These are phyloP conservation scores for Auanema freiburgensis DNA, from an alignment of 2,888 invertebrate species.

Conservation along the genomic window DNA sequence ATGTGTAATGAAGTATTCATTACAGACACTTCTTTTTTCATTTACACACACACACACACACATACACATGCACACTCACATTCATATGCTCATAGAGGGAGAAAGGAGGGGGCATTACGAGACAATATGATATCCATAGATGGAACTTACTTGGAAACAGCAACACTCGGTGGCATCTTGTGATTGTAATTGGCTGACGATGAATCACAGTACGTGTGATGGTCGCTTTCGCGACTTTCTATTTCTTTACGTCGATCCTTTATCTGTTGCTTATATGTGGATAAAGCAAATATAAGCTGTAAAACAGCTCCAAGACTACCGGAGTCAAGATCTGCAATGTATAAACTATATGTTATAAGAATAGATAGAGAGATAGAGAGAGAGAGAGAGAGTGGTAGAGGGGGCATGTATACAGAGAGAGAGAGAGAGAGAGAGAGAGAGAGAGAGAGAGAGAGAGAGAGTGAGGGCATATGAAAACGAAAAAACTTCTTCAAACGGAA, in stretches of 20 bases:
- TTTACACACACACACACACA: too few relatives aligned
- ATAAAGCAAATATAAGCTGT: conserved; percentile 90
- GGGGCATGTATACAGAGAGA: neutral
- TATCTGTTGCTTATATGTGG: conserved; percentile 76
- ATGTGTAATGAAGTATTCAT: too few relatives aligned
- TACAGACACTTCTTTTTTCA: too few relatives aligned
- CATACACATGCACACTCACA: too few relatives aligned
- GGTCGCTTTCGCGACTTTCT: too few relatives aligned
- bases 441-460: conserved; percentile 5
- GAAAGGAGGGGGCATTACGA: too few relatives aligned
- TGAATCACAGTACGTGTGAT: neutral
- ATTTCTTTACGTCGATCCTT: conserved; percentile 36
- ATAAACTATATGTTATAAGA: too few relatives aligned
- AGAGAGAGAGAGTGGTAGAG: neutral
- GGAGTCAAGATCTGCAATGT: conserved; percentile 78
- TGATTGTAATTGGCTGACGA: conserved; percentile 13
- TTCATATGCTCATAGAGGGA: too few relatives aligned
- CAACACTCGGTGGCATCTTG: conserved; percentile 10
- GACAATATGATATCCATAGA: too few relatives aligned
- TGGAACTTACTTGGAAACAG: neutral
- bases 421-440: neutral
- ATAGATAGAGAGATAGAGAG: neutral
- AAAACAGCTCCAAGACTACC: conserved; percentile 91
- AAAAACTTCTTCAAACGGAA: neutral
- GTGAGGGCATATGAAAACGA: neutral